Percentiles rank a stretch among this genome's conserved stretches.
Conservation (phyloP, 2,113 vertebrate genomes). For the Phaethornis superciliosus region DNA sequence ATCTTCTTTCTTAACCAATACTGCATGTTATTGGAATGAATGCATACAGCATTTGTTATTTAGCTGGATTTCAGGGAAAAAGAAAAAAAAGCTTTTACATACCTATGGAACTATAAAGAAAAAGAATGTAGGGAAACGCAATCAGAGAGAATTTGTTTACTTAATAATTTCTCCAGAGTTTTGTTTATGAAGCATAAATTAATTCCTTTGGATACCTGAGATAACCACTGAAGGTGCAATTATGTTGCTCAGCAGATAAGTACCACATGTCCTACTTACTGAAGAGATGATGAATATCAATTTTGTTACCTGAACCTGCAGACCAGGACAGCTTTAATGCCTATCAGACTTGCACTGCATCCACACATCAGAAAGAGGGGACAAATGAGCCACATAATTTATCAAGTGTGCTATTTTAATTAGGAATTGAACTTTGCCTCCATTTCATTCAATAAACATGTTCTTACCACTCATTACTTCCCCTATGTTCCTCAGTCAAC, state of each 20-base stretch:
- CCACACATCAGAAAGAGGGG: not conserved
- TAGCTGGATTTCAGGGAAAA: not conserved
- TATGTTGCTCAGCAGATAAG: not conserved
- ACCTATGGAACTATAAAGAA: not conserved
- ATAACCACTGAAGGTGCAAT: not conserved
- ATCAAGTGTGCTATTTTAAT: not conserved
- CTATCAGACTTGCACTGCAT: not conserved
- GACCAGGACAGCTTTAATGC: not conserved
- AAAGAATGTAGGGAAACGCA: not conserved
- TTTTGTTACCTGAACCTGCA: not conserved
- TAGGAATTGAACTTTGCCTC: not conserved
- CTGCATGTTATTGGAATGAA: not conserved
- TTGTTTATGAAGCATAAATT: not conserved
- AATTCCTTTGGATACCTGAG: not conserved
- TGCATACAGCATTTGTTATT: not conserved
- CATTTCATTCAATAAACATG: not conserved
- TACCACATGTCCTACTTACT: not conserved
- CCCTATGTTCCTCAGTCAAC: not conserved
- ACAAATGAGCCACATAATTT: rapidly evolving
- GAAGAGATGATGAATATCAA: not conserved
- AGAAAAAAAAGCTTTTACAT: not conserved
- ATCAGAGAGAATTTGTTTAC: not conserved
- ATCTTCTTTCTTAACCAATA: not conserved
- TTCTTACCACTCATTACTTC: not conserved
- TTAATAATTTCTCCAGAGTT: not conserved